A percentile compares a stretch with the other conserved stretches of the same genome.
phyloP scores from a whole-genome alignment of 2,888 invertebrate genomes.

The Aspidiotus destructor region DNA sequence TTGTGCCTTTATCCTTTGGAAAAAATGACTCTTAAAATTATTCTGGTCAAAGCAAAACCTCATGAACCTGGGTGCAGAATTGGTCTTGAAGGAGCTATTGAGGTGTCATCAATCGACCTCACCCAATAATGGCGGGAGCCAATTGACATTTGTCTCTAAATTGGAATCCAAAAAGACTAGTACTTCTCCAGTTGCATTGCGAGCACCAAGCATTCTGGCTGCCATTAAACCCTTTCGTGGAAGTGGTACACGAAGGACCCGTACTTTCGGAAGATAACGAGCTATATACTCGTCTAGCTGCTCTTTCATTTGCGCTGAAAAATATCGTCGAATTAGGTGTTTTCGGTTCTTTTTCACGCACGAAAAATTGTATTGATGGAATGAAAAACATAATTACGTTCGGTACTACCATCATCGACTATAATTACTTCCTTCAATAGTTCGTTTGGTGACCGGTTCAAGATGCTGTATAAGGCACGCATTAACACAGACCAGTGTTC shows the following conservation, averaged over 20 bases:
- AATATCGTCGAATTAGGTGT: conserved; percentile 3
- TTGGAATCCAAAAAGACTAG: conserved; percentile 88
- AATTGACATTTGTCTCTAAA: conserved; percentile 80
- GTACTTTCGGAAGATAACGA: conserved; percentile 59
- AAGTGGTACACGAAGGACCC: conserved; percentile 57
- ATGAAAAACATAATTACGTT: conserved; percentile 47
- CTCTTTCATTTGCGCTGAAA: conserved; percentile 53
- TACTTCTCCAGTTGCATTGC: conserved; percentile 62
- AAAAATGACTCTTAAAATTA: too few species aligned
- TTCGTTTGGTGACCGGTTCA: conserved; percentile 68
- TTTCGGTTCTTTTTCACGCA: neutral
- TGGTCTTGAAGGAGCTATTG: too few species aligned
- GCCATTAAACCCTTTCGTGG: conserved; percentile 73
- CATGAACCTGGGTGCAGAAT: too few species aligned
- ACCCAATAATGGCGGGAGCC: conserved; percentile 80
- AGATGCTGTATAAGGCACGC: conserved; percentile 65
- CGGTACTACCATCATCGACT: conserved; percentile 77
- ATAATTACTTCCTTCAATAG: conserved; percentile 76
- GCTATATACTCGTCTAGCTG: conserved; percentile 66
- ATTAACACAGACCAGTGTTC: conserved; percentile 82
- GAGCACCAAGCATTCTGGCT: conserved; percentile 76
- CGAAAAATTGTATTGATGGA: too few species aligned
- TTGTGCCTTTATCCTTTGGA: too few species aligned
- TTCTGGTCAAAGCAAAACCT: too few species aligned
- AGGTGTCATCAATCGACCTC: conserved; percentile 36